phyloP scores from a whole-genome alignment of 2,113 vertebrate genomes.

The Dipodomys stephensi region DNA sequence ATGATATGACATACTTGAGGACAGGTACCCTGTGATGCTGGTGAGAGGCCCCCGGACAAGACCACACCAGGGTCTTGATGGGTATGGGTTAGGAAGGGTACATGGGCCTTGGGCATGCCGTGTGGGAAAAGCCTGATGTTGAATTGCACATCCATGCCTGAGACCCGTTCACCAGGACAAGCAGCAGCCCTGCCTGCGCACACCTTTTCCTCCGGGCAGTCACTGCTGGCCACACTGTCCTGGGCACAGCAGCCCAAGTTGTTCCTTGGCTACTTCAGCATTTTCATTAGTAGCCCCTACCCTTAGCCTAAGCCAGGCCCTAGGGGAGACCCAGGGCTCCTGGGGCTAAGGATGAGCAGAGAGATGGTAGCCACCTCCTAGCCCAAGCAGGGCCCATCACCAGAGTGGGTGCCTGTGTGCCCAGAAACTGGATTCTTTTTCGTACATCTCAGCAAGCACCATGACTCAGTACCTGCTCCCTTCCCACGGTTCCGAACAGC shows the following conservation, averaged over 20 bases:
- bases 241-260: not conserved
- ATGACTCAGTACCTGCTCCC: not conserved
- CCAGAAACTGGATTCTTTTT: not conserved
- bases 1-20: rapidly evolving
- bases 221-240: not conserved
- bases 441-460: not conserved
- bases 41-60: not conserved
- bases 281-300: no score
- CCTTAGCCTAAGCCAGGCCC: not conserved
- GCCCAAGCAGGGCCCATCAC: not conserved
- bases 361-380: not conserved
- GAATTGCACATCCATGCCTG: no score
- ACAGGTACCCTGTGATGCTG: not conserved
- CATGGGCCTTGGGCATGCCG: not conserved
- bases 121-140: not conserved
- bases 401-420: not conserved
- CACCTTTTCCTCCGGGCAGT: not conserved
- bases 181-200: not conserved
- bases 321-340: not conserved
- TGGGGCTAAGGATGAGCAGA: not conserved
- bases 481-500: not conserved
- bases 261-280: not conserved
- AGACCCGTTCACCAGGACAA: no score
- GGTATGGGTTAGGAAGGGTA: not conserved
- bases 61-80: not conserved